phyloP scores from a whole-genome alignment of 2,797 vertebrate species.

The Clarias fuscus region DNA sequence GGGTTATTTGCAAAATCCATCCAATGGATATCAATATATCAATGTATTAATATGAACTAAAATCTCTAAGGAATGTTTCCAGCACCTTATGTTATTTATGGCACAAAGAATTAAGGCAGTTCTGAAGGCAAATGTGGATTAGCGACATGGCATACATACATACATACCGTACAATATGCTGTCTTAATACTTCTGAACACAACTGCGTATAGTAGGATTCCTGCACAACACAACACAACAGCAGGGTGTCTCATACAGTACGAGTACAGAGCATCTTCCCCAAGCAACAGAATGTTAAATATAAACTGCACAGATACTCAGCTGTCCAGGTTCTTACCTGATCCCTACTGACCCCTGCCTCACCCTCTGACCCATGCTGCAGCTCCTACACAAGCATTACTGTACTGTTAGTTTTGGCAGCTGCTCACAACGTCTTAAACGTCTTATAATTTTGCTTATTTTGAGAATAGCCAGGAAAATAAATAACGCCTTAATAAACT shows the following conservation, averaged over 20 bases:
- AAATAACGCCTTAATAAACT: not conserved
- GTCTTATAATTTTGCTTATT: not conserved
- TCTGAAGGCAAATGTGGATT: no score
- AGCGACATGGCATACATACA: no score
- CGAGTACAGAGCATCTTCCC: slow-evolving; percentile 14
- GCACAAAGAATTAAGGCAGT: no score
- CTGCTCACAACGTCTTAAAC: not conserved
- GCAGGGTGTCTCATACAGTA: not conserved
- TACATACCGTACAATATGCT: no score
- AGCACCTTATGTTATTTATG: no score
- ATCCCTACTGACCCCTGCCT: slow-evolving; percentile 38
- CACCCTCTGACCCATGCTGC: not conserved
- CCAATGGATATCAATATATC: no score
- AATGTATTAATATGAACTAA: no score
- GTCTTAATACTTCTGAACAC: no score
- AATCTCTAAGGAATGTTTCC: no score
- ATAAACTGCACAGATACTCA: slow-evolving; percentile 53
- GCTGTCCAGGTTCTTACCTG: slow-evolving; percentile 38
- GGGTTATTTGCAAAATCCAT: no score
- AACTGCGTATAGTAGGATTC: no score
- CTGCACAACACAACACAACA: not conserved
- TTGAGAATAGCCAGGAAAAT: not conserved
- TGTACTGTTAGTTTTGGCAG: not conserved
- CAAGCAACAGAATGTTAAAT: slow-evolving; percentile 41
- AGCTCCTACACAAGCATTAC: not conserved